A percentile compares a stretch with the other conserved stretches of the same genome.
Evolutionary conservation across 2,113 vertebrate genomes (phyloP).

Genomic region (Sinocyclocheilus rhinocerous): DNA sequence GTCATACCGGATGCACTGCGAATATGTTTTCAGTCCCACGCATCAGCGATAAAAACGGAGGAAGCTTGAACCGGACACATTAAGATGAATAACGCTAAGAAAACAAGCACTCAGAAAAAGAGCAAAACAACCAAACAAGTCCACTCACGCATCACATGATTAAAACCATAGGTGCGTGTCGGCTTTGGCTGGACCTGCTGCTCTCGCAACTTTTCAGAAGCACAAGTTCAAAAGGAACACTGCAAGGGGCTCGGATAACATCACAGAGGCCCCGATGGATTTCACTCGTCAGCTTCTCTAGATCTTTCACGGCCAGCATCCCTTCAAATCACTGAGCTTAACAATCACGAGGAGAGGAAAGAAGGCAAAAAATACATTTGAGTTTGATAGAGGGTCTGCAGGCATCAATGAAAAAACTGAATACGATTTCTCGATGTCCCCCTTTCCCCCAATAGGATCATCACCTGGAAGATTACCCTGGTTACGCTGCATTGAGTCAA

Average conservation of each 20-base stretch:
- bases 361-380: conserved; percentile 47
- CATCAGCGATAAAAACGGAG: neutral
- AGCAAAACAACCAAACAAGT: conserved; percentile 28
- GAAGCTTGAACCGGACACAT: conserved; percentile 16
- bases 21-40: neutral
- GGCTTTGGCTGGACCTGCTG: conserved; percentile 11
- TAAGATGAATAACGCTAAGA: neutral
- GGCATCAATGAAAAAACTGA: conserved; percentile 59
- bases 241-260: conserved; percentile 46
- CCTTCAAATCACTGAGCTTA: conserved; percentile 37
- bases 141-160: neutral
- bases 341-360: conserved; percentile 36
- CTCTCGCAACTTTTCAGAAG: neutral
- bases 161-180: neutral
- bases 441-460: conserved; percentile 53
- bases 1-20: conserved; percentile 32
- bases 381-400: conserved; percentile 54
- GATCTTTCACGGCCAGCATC: conserved; percentile 38
- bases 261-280: conserved; percentile 49
- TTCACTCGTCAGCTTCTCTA: conserved; percentile 46
- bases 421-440: conserved; percentile 46
- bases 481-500: conserved; percentile 59
- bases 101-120: neutral
- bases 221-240: conserved; percentile 39
- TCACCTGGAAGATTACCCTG: conserved; percentile 62